These are phyloP conservation scores for Ailuropoda melanoleuca DNA, from an alignment of 2,113 vertebrate genomes.

Conservation along the genomic window DNA sequence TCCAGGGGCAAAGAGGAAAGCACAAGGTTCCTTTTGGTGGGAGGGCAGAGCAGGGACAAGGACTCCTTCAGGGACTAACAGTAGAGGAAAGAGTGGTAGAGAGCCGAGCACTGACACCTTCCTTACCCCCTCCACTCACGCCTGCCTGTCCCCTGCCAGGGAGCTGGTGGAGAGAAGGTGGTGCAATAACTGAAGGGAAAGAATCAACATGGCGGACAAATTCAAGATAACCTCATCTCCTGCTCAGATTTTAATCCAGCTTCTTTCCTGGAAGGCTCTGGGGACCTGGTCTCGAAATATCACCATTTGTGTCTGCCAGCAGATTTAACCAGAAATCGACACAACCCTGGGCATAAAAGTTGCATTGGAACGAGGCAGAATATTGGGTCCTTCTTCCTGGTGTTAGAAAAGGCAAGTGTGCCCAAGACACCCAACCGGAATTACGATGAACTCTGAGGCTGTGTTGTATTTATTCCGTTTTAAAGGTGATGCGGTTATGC, in stretches of 20 bases:
- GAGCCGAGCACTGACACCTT: fast-evolving
- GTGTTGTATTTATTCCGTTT: background rate
- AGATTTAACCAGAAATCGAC: background rate
- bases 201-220: background rate
- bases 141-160: background rate
- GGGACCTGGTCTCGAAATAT: background rate
- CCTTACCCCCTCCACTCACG: background rate
- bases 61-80: background rate
- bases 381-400: background rate
- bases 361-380: background rate
- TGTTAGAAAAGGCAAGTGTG: background rate
- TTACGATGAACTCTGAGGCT: background rate
- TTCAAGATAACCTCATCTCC: background rate
- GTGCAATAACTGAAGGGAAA: background rate
- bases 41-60: background rate
- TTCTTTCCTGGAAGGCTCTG: background rate
- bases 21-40: background rate
- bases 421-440: fast-evolving
- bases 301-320: background rate
- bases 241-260: background rate
- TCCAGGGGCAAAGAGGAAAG: background rate
- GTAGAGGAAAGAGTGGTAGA: background rate
- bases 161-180: background rate
- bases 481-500: background rate
- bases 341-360: no score